Percentiles rank a stretch among this genome's conserved stretches.
Conservation (phyloP, 2,888 invertebrate genomes). For the Ophion costatus region DNA sequence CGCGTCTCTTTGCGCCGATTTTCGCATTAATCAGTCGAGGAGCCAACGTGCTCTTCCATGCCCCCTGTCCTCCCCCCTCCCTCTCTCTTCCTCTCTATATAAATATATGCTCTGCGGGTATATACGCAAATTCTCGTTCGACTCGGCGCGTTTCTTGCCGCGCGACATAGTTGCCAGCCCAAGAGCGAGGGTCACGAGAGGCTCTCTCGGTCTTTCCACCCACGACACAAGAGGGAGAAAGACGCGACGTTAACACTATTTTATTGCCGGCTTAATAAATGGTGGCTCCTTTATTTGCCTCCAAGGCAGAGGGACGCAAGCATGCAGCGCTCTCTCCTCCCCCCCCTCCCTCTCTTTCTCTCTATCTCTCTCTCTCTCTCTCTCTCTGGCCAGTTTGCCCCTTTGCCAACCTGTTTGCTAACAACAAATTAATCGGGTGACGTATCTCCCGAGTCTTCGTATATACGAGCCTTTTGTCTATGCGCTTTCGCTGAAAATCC, state of each 20-base stretch:
- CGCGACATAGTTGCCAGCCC: slow-evolving; percentile 29
- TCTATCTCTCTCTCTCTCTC: too few species aligned
- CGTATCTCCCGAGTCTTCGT: slow-evolving; percentile 71
- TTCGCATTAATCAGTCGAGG: slow-evolving; percentile 80
- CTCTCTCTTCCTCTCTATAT: not conserved
- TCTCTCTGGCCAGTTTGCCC: slow-evolving; percentile 25
- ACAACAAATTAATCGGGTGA: slow-evolving; percentile 82
- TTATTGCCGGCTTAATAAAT: slow-evolving; percentile 83
- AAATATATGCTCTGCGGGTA: not conserved
- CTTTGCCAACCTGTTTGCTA: slow-evolving; percentile 82
- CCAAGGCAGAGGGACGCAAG: slow-evolving; percentile 61
- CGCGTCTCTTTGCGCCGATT: slow-evolving; percentile 76
- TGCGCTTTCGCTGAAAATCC: too few species aligned
- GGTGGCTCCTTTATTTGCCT: slow-evolving; percentile 81
- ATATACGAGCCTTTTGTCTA: too few species aligned
- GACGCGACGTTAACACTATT: slow-evolving; percentile 77
- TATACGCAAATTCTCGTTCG: slow-evolving; percentile 57
- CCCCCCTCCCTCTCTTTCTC: too few species aligned
- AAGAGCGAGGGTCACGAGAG: slow-evolving; percentile 22
- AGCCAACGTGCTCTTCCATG: too few species aligned
- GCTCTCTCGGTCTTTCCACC: slow-evolving; percentile 72
- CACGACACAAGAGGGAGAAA: slow-evolving; percentile 71
- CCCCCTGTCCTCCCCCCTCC: too few species aligned
- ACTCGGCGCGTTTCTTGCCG: slow-evolving; percentile 47
- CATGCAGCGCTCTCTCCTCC: slow-evolving; percentile 78